Percentiles rank a stretch among this genome's conserved stretches.
phyloP scores from a whole-genome alignment of 2,888 invertebrate species.

The Eupithecia vulgata region DNA sequence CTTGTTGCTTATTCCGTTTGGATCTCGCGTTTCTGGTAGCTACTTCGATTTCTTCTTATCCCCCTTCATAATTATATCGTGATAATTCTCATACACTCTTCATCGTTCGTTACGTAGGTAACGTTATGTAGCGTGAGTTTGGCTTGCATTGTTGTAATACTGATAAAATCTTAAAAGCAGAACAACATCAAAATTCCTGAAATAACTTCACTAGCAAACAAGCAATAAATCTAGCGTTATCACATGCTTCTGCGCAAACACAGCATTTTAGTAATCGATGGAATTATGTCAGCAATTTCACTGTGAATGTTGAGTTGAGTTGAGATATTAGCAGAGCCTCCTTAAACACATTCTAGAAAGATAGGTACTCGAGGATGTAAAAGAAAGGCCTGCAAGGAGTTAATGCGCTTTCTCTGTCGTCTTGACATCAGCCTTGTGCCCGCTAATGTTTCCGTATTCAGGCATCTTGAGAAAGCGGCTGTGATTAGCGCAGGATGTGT shows the following conservation, averaged over 20 bases:
- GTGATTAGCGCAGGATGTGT: slow-evolving; percentile 35
- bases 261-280: not conserved
- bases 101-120: not conserved
- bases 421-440: slow-evolving; percentile 47
- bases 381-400: slow-evolving; percentile 26
- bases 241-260: slow-evolving; percentile 40
- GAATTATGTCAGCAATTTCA: not conserved
- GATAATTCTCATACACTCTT: no score
- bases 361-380: not conserved
- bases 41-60: not conserved
- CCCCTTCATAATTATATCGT: not conserved
- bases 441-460: slow-evolving; percentile 53
- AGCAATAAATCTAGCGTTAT: slow-evolving; percentile 31
- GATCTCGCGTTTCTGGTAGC: not conserved
- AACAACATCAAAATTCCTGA: slow-evolving; percentile 14
- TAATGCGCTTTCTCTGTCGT: slow-evolving; percentile 56
- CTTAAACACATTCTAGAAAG: not conserved
- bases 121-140: not conserved
- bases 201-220: slow-evolving; percentile 16
- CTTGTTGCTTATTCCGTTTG: not conserved
- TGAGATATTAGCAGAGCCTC: not conserved
- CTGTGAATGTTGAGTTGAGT: not conserved
- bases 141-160: not conserved
- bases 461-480: slow-evolving; percentile 52
- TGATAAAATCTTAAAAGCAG: slow-evolving; percentile 1